phyloP scores from a whole-genome alignment of 2,113 vertebrate genomes.

The Girardinichthys multiradiatus region DNA sequence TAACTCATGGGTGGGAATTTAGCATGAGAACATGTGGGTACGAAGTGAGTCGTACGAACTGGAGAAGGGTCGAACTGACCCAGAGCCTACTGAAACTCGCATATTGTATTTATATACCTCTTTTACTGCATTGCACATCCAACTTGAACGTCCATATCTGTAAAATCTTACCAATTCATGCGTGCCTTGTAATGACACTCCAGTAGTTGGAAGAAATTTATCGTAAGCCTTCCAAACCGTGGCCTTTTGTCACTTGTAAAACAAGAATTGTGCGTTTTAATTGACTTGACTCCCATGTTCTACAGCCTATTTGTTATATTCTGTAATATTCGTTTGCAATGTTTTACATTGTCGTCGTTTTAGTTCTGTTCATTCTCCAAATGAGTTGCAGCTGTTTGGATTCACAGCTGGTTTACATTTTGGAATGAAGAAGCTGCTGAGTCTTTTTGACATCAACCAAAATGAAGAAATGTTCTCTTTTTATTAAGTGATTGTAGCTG shows the following conservation, averaged over 20 bases:
- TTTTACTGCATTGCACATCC: not conserved
- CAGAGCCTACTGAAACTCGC: not conserved
- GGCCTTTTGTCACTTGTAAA: slow-evolving; percentile 5
- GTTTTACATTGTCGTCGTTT: not conserved
- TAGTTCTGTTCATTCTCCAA: not conserved
- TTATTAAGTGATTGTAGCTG: slow-evolving; percentile 24
- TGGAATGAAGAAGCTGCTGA: slow-evolving; percentile 56
- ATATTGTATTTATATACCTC: not conserved
- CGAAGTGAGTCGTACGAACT: not conserved
- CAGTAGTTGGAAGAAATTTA: not conserved
- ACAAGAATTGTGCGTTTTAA: slow-evolving; percentile 11
- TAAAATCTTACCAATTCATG: slow-evolving; percentile 15
- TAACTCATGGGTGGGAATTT: too few relatives aligned
- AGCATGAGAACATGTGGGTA: not conserved
- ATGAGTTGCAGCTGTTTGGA: not conserved
- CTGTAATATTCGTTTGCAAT: not conserved
- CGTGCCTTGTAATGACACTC: slow-evolving; percentile 44
- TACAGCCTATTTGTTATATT: not conserved
- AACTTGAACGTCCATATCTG: slow-evolving; percentile 24
- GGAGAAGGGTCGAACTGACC: not conserved
- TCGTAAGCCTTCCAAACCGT: slow-evolving; percentile 16
- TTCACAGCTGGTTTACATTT: slow-evolving; percentile 34
- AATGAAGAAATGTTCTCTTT: slow-evolving; percentile 45
- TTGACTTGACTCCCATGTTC: not conserved
- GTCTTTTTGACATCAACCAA: slow-evolving; percentile 47